A percentile compares a stretch with the other conserved stretches of the same genome.
Conservation (phyloP, 2,113 vertebrate species). For the Elachura formosa region DNA sequence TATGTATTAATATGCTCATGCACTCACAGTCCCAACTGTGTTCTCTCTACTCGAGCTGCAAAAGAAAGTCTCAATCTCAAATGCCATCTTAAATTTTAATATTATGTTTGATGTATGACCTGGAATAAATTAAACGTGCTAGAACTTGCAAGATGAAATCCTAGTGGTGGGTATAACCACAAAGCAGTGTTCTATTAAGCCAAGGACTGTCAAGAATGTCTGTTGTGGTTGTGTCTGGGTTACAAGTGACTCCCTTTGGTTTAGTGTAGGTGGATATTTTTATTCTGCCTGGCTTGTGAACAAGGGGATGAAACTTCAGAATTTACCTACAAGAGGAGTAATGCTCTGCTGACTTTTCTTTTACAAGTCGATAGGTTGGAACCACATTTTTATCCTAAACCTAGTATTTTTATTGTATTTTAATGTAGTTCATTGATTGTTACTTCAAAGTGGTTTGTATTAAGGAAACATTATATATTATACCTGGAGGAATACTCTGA, state of each 20-base stretch:
- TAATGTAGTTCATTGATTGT: conserved; percentile 3
- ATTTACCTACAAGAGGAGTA: conserved; percentile 27
- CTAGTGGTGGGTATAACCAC: conserved; percentile 61
- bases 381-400: conserved; percentile 29
- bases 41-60: background rate
- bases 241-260: conserved; percentile 49
- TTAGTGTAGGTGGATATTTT: conserved; percentile 60
- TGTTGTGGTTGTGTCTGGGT: conserved; percentile 64
- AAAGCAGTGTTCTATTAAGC: conserved; percentile 56
- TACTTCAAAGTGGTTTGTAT: background rate
- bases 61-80: conserved; percentile 34
- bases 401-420: background rate
- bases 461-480: background rate
- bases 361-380: background rate
- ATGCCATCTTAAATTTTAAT: conserved; percentile 46
- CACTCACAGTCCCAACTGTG: background rate
- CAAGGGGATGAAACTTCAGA: conserved; percentile 50
- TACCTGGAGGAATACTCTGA: background rate
- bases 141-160: conserved; percentile 54
- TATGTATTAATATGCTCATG: conserved; percentile 6
- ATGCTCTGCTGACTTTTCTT: background rate
- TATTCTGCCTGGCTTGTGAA: conserved; percentile 47
- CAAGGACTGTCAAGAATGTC: conserved; percentile 45
- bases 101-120: conserved; percentile 47
- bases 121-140: conserved; percentile 52